phyloP scores from a whole-genome alignment of 2,797 vertebrate species.

The Catostomus latipinnis region DNA sequence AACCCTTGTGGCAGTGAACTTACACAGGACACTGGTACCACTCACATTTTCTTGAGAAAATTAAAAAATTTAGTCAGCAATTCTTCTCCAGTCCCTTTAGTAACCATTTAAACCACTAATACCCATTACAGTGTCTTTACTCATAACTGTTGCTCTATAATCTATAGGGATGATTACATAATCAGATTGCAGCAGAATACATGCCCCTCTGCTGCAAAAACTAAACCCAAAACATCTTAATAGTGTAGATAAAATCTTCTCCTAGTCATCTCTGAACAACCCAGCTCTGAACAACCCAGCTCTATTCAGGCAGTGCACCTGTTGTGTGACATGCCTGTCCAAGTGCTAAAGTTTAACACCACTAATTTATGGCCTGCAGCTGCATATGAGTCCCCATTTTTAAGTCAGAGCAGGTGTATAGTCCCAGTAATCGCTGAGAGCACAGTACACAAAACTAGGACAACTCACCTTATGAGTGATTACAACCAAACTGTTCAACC shows the following conservation, averaged over 20 bases:
- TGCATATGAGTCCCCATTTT: slow-evolving; percentile 73
- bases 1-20: no score
- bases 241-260: neutral
- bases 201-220: neutral
- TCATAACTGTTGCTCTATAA: slow-evolving; percentile 4
- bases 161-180: slow-evolving; percentile 10
- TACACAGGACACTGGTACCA: neutral
- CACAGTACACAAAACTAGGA: slow-evolving; percentile 37
- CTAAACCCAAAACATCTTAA: slow-evolving; percentile 14
- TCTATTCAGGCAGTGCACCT: slow-evolving; percentile 75
- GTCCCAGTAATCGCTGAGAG: slow-evolving; percentile 62
- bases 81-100: no score
- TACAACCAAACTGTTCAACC: neutral
- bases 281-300: slow-evolving; percentile 62
- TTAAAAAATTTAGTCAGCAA: no score
- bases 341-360: slow-evolving; percentile 66
- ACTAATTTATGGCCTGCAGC: slow-evolving; percentile 79
- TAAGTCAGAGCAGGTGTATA: slow-evolving; percentile 34
- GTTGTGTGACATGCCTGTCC: slow-evolving; percentile 72
- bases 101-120: no score
- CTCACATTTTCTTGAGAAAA: no score
- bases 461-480: neutral
- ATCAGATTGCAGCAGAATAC: neutral
- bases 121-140: neutral
- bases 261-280: slow-evolving; percentile 17